Evolutionary conservation across 2,888 invertebrate species (phyloP).

Genomic region (Ormyrus rosae): DNA sequence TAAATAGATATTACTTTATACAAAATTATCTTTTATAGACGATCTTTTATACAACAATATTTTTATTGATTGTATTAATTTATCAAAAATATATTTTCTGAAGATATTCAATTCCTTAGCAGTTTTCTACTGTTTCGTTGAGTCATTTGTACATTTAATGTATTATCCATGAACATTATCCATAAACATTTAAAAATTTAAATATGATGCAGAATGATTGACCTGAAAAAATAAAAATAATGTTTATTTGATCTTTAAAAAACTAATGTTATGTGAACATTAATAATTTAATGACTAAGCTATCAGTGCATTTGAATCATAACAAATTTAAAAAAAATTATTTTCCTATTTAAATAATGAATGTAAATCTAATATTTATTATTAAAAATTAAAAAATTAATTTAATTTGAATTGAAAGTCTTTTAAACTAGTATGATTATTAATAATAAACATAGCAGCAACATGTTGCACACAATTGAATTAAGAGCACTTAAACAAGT

Average conservation of each 20-base stretch:
- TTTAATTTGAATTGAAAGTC: too few relatives aligned
- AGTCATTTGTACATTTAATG: conserved; percentile 37
- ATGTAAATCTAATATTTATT: background rate
- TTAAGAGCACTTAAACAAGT: too few relatives aligned
- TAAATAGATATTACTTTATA: conserved; percentile 55
- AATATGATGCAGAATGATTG: conserved; percentile 44
- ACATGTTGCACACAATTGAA: background rate
- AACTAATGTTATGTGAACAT: too few relatives aligned
- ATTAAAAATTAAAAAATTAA: background rate
- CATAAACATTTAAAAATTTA: conserved; percentile 48
- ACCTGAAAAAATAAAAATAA: conserved; percentile 48
- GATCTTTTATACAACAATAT: conserved; percentile 45
- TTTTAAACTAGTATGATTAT: too few relatives aligned
- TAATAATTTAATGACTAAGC: too few relatives aligned
- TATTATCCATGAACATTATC: conserved; percentile 41
- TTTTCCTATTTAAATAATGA: background rate
- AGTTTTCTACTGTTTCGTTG: conserved; percentile 22
- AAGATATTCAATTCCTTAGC: conserved; percentile 48
- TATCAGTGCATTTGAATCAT: too few relatives aligned
- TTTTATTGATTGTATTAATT: conserved; percentile 45
- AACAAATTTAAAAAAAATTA: background rate
- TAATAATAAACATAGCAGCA: too few relatives aligned
- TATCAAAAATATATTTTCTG: conserved; percentile 54
- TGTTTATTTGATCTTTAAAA: background rate
- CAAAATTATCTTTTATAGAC: conserved; percentile 50